phyloP scores from a whole-genome alignment of 2,113 vertebrate species.

The Poeciliopsis retropinna region DNA sequence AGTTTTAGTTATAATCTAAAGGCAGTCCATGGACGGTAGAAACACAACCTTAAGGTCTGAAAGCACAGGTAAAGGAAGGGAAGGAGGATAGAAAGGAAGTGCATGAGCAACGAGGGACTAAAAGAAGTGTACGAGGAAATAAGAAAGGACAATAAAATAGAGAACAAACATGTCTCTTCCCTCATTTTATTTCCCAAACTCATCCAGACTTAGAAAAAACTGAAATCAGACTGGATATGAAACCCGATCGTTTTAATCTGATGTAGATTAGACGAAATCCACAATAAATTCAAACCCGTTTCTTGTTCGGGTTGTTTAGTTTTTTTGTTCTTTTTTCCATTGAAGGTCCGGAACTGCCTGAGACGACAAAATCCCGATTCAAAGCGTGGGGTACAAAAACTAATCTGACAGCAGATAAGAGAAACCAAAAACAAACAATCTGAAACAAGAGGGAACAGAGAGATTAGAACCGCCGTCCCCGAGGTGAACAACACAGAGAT shows the following conservation, averaged over 20 bases:
- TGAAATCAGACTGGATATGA: background rate
- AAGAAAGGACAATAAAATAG: background rate
- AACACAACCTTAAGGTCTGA: too few species aligned
- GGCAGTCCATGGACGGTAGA: too few species aligned
- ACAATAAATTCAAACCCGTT: background rate
- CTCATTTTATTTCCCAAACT: background rate
- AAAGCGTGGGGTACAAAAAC: conserved; percentile 25
- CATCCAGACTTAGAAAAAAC: background rate
- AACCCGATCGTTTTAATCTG: background rate
- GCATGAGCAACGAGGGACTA: too few species aligned
- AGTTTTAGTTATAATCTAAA: too few species aligned
- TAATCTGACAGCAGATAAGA: conserved; percentile 44
- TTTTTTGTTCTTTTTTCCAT: background rate
- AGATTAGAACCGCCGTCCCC: conserved; percentile 40
- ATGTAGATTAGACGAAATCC: background rate
- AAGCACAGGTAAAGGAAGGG: too few species aligned
- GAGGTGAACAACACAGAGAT: conserved; percentile 21
- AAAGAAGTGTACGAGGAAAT: background rate
- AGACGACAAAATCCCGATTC: conserved; percentile 1
- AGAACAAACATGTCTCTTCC: background rate
- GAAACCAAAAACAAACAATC: conserved; percentile 20
- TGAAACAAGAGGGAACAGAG: conserved; percentile 36
- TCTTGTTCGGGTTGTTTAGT: background rate
- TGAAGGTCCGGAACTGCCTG: background rate
- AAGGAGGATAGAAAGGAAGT: background rate